Percentiles rank a stretch among this genome's conserved stretches.
Evolutionary conservation across 2,113 vertebrate genomes (phyloP).

Genomic region (Rana temporaria): DNA sequence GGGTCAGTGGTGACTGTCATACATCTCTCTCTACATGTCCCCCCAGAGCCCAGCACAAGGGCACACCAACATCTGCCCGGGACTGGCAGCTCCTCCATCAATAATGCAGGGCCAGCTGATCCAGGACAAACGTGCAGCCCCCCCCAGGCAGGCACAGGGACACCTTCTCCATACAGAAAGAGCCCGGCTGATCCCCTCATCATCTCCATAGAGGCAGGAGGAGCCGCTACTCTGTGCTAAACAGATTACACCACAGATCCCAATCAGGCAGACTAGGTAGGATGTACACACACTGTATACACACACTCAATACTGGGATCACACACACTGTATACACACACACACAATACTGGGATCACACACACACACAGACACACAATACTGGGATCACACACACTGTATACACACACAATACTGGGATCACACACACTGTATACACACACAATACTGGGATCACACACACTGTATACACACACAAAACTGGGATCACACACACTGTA

Average conservation of each 20-base stretch:
- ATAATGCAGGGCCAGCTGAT: conserved; percentile 44
- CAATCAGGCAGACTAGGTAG: neutral
- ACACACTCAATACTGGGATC: no score
- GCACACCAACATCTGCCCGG: conserved; percentile 44
- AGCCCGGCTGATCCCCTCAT: neutral
- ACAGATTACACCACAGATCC: conserved; percentile 12
- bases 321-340: no score
- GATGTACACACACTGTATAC: neutral
- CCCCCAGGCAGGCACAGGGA: conserved; percentile 18
- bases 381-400: no score
- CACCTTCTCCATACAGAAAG: neutral
- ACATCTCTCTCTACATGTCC: conserved; percentile 1
- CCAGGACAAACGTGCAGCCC: conserved; percentile 2
- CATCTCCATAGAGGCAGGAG: neutral
- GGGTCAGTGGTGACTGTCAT: neutral
- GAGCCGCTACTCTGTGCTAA: conserved; percentile 18
- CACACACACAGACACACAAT: neutral
- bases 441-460: no score
- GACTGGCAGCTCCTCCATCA: conserved; percentile 15
- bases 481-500: no score
- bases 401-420: no score
- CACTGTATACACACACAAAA: no score
- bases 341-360: no score
- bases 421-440: no score
- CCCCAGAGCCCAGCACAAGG: conserved; percentile 18